Conservation (phyloP, 2,888 invertebrate genomes). For the Melipona beecheii region DNA sequence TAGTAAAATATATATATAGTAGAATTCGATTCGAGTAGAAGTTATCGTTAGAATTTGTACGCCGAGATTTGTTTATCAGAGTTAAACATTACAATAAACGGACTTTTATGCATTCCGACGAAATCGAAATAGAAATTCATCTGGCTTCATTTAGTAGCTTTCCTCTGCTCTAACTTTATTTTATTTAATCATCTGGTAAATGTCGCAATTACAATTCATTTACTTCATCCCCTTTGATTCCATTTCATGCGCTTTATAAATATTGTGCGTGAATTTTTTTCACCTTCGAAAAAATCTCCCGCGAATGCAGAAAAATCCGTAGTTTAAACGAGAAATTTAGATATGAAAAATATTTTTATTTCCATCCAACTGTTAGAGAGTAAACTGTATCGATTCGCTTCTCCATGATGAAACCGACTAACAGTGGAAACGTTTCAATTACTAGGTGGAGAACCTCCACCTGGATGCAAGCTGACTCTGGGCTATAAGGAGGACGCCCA, state of each 20-base stretch:
- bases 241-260: no score
- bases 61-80: background rate
- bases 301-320: no score
- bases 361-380: no score
- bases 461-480: slow-evolving; percentile 79
- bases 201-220: no score
- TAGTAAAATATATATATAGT: background rate
- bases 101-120: no score
- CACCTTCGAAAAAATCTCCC: no score
- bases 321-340: background rate
- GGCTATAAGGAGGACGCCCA: slow-evolving; percentile 90
- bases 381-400: background rate
- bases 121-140: no score
- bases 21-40: background rate
- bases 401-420: background rate
- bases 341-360: background rate
- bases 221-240: no score
- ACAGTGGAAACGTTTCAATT: background rate
- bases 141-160: no score
- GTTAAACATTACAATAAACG: background rate
- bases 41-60: background rate
- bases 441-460: slow-evolving; percentile 79
- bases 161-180: no score
- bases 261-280: no score
- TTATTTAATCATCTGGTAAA: no score